A percentile compares a stretch with the other conserved stretches of the same genome.
These are phyloP conservation scores for Ctenopoma kingsleyae DNA, from an alignment of 2,797 vertebrate genomes.

Conservation along the genomic window DNA sequence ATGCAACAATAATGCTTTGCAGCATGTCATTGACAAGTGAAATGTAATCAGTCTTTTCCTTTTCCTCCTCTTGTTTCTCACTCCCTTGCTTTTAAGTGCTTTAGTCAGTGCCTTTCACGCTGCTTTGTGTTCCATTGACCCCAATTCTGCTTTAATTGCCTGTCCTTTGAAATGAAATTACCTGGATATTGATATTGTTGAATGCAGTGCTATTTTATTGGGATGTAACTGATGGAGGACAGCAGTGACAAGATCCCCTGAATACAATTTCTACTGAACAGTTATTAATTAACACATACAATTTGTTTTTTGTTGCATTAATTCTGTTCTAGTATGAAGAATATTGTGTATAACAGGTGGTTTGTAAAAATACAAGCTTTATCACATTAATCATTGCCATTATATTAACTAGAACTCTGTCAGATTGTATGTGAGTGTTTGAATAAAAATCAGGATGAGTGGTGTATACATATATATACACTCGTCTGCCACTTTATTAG, in stretches of 20 bases:
- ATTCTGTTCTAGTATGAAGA: slow-evolving; percentile 49
- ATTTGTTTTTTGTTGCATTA: slow-evolving; percentile 48
- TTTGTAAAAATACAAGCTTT: slow-evolving; percentile 15
- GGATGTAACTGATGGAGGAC: slow-evolving; percentile 75
- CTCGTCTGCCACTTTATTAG: no score
- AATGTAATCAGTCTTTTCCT: slow-evolving; percentile 84
- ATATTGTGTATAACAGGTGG: slow-evolving; percentile 15
- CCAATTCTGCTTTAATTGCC: slow-evolving; percentile 82
- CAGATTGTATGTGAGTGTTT: slow-evolving; percentile 7
- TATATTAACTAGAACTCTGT: neutral
- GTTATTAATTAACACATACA: slow-evolving; percentile 71
- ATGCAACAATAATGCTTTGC: slow-evolving; percentile 79
- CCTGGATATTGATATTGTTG: slow-evolving; percentile 85
- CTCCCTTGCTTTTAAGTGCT: slow-evolving; percentile 80
- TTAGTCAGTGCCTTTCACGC: slow-evolving; percentile 82
- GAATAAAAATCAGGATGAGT: slow-evolving; percentile 28
- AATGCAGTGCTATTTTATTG: slow-evolving; percentile 73
- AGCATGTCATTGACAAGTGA: slow-evolving; percentile 87
- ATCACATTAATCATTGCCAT: slow-evolving; percentile 3
- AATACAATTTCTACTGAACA: slow-evolving; percentile 70
- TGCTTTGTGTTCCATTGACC: slow-evolving; percentile 84
- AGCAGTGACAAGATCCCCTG: slow-evolving; percentile 65
- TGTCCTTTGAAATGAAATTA: slow-evolving; percentile 84
- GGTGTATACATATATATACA: slow-evolving; percentile 7
- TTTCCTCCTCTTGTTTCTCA: slow-evolving; percentile 78